Evolutionary conservation across 1,140 invertebrate genomes (phyloP), one percentile per base, ranked within the genome.

Genomic region (Oreohelix idahoensis): DNA sequence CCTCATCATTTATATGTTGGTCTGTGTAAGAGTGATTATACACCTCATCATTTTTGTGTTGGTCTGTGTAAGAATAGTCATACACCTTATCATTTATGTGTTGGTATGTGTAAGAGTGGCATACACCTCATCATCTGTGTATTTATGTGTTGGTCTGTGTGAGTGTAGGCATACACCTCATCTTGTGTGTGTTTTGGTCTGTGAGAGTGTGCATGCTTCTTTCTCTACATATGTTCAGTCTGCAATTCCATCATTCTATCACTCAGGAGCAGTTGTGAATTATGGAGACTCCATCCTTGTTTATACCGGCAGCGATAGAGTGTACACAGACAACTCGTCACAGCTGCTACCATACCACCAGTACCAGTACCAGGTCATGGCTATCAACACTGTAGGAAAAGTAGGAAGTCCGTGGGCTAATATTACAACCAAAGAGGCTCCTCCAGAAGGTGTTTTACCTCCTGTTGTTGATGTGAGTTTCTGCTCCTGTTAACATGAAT

Each of bases 281-380:
- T 73, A 89, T 78, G 86, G 84, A n/a, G 80, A 79, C 23, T 53
- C 80, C n/a, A 80, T 87, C 15, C 26, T 85, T 29, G 87, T 90
- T 0, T 91, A 89, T 76, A 89, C 88, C 79, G 88, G 89, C 0
- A 89, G 84, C 23, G 36, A 42, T 17, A 71, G 86, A 53, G 70
- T 80, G 23, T 88, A 85, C 69, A 87, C 83, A 36, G 91, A 92
- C 79, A 82, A 85, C 53, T 69, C 85, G n/a, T 29, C 51, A 1
- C 63, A 71, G 0, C 76, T 91, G 36, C 36, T 73, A 51, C 90
- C 92, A 17, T 90, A 82, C 87, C 86, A 84, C 4, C 83, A 85
- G 0, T 92, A 92, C 79, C 88, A 92, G 86, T 92, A 92, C 84
- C 87, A 82, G 85, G 87, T 92, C 15, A 86, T 84, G 15, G 87